Percentiles rank a stretch among this genome's conserved stretches.
Conservation (phyloP, 1,140 invertebrate species). For the Papilio polyxenes region DNA sequence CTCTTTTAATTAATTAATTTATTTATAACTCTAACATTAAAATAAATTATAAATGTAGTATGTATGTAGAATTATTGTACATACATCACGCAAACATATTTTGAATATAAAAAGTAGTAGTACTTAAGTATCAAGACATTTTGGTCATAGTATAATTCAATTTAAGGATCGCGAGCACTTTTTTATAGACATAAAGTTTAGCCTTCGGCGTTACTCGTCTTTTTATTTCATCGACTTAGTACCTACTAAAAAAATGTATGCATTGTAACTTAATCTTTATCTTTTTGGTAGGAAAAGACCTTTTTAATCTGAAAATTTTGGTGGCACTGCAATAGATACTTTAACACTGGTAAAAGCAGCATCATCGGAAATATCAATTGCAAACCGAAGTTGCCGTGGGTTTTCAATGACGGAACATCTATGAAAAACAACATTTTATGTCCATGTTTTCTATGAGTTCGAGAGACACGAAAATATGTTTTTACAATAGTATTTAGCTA, state of each 20-base stretch:
- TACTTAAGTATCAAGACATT: neutral
- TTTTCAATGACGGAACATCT: too few relatives aligned
- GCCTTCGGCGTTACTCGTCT: neutral
- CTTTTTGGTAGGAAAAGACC: neutral
- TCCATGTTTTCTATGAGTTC: too few relatives aligned
- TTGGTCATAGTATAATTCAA: neutral
- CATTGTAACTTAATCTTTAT: neutral
- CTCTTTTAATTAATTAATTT: too few relatives aligned
- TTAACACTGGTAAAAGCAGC: neutral
- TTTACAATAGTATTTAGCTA: too few relatives aligned
- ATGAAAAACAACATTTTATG: too few relatives aligned
- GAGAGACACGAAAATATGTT: too few relatives aligned
- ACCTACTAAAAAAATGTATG: neutral
- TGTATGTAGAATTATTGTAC: too few relatives aligned
- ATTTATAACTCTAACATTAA: too few relatives aligned
- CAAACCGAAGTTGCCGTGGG: neutral
- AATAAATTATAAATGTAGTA: too few relatives aligned
- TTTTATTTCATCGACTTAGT: neutral
- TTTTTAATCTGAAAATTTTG: neutral
- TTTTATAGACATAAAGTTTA: constrained; percentile 18
- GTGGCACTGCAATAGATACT: too few relatives aligned
- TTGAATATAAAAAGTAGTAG: neutral
- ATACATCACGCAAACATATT: too few relatives aligned
- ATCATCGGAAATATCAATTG: neutral
- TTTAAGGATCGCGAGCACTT: neutral